Evolutionary conservation across 1,140 invertebrate species (phyloP).

Genomic region (Gonatopus flavifemur): DNA sequence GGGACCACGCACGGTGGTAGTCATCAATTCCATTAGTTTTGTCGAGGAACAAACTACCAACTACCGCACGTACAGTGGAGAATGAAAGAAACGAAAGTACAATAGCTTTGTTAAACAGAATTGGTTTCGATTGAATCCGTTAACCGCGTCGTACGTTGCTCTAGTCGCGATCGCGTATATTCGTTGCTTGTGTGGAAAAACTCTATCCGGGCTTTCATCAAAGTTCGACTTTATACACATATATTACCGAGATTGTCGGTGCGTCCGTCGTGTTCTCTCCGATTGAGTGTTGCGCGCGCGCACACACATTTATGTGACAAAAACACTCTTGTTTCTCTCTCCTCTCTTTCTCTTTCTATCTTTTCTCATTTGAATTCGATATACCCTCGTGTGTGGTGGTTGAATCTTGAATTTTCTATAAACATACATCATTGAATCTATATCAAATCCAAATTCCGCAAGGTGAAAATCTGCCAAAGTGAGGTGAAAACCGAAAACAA

Average conservation of each 20-base stretch:
- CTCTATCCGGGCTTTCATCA: too few relatives aligned
- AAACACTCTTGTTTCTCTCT: too few relatives aligned
- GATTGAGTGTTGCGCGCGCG: constrained; percentile 8
- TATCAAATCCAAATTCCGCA: too few relatives aligned
- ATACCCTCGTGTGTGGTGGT: too few relatives aligned
- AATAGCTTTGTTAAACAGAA: constrained; percentile 19
- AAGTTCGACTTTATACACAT: too few relatives aligned
- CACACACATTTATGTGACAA: constrained; percentile 1
- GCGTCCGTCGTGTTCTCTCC: constrained; percentile 3
- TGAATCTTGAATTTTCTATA: too few relatives aligned
- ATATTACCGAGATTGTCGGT: constrained; percentile 11
- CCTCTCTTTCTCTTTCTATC: too few relatives aligned
- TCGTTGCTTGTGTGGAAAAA: too few relatives aligned
- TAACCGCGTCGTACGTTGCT: constrained; percentile 9
- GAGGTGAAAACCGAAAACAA: background rate
- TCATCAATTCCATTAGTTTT: constrained; percentile 20
- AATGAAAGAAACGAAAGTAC: constrained; percentile 1
- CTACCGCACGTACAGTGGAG: constrained; percentile 1
- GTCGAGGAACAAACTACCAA: constrained; percentile 3
- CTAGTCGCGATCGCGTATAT: constrained; percentile 8
- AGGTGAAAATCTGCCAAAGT: constrained; percentile 6
- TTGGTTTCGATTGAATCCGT: constrained; percentile 16
- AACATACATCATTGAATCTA: too few relatives aligned
- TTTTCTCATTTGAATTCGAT: too few relatives aligned
- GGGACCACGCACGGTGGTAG: constrained; percentile 44